Evolutionary conservation across 2,113 vertebrate species (phyloP).

Genomic region (Martes martes): DNA sequence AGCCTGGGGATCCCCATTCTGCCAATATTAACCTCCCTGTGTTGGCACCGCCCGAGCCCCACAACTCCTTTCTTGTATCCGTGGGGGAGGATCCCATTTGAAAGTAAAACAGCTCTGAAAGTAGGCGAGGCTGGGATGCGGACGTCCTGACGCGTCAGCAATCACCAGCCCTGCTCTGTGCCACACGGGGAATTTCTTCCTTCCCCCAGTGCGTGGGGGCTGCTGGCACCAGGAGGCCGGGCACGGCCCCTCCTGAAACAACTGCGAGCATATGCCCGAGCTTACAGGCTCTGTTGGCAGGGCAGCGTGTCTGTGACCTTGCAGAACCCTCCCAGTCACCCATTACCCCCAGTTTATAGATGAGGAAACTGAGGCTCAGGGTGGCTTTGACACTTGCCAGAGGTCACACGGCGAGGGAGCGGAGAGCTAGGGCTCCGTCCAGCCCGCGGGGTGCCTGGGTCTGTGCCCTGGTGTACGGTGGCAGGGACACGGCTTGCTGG

Average conservation of each 20-base stretch:
- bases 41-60: neutral
- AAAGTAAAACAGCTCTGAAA: rapidly evolving
- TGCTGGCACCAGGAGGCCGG: rapidly evolving
- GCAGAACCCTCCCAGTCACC: rapidly evolving
- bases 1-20: neutral
- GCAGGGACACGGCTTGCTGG: neutral
- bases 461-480: neutral
- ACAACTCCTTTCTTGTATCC: rapidly evolving
- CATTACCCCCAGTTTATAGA: neutral
- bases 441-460: rapidly evolving
- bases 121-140: too few relatives aligned
- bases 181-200: neutral
- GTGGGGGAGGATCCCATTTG: rapidly evolving
- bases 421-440: neutral
- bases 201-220: neutral
- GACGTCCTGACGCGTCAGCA: rapidly evolving
- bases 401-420: neutral
- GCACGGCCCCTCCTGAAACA: rapidly evolving
- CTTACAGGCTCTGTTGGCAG: neutral
- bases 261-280: rapidly evolving
- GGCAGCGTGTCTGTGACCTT: rapidly evolving
- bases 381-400: neutral
- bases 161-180: rapidly evolving
- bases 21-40: rapidly evolving
- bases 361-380: neutral